Evolutionary conservation across 2,888 invertebrate genomes (phyloP), one percentile per base, ranked within the genome.

Genomic region (Pristionchus maxplancki): DNA sequence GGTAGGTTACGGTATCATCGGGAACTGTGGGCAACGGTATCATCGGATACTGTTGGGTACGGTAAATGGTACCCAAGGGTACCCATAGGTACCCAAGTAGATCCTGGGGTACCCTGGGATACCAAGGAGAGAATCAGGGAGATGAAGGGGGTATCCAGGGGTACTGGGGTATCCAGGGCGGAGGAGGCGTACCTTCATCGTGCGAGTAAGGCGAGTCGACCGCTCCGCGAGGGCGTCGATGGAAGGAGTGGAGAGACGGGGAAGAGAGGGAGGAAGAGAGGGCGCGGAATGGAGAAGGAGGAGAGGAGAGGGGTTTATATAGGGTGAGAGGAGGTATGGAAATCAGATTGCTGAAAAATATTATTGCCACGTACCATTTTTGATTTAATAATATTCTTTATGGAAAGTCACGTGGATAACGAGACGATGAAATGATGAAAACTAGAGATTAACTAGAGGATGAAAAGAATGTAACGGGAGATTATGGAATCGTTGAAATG

Each of bases 221-320:
- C 71, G 37, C 71, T 71, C 71, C 37, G 71, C 37, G 71, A 71
- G 71, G 71, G 20, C 71, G 71, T 37, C 71, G 71, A 71, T 13
- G 37, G 71, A 2, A 71, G 37, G 71, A 71, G 71, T 71, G 71
- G 9, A 71, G 40, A 71, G 71, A 17, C n/a, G n/a, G n/a, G n/a
- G n/a, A n/a, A n/a, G n/a, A n/a, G 34, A 28, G n/a, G n/a, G n/a
- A 17, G 37, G 37, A 37, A 71, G 71, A 37, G 37, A 71, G 37
- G 37, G 37, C 37, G 37, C 17, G 31, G 15, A 71, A 71, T 71
- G 71, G 31, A 37, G 15, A 20, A 20, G 37, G 17, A 37, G 37
- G 71, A 24, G 4, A 8, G 24, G 37, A 20, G 37, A 37, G 8
- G 37, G 71, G 15, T 20, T 71, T 71, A 37, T 71, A 71, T 71